Percentiles rank a stretch among this genome's conserved stretches.
Conservation (phyloP, 1,140 invertebrate genomes). For the Euglossa dilemma region DNA sequence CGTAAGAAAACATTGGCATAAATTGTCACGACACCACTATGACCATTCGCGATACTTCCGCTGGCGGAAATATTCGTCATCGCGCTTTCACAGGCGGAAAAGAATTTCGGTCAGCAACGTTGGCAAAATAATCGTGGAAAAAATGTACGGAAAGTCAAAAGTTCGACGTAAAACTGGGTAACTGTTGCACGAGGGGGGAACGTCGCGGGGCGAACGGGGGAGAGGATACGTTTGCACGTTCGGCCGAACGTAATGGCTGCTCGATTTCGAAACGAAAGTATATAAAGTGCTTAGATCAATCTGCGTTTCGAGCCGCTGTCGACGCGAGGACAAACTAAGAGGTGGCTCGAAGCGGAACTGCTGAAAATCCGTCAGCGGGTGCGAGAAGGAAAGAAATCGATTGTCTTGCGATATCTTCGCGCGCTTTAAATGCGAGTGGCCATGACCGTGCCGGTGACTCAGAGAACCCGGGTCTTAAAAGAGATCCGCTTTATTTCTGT, state of each 20-base stretch:
- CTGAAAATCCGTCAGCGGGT: slow-evolving; percentile 17
- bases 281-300: slow-evolving; percentile 3
- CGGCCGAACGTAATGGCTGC: background rate
- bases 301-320: slow-evolving; percentile 23
- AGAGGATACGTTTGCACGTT: background rate
- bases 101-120: no score
- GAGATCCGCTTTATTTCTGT: no score
- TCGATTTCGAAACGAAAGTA: slow-evolving; percentile 8
- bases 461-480: no score
- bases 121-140: no score
- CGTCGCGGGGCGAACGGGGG: background rate
- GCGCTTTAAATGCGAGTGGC: slow-evolving; percentile 30
- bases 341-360: background rate
- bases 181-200: background rate
- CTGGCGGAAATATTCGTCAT: no score
- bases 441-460: background rate
- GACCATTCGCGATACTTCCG: no score
- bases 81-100: no score
- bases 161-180: no score
- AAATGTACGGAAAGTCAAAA: no score
- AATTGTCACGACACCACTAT: no score
- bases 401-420: slow-evolving; percentile 50
- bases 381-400: slow-evolving; percentile 40
- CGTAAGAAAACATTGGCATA: no score
- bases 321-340: slow-evolving; percentile 43